Base-by-base conservation (phyloP, 1,140 invertebrate species). In the Hylyphantes graminicola region DNA sequence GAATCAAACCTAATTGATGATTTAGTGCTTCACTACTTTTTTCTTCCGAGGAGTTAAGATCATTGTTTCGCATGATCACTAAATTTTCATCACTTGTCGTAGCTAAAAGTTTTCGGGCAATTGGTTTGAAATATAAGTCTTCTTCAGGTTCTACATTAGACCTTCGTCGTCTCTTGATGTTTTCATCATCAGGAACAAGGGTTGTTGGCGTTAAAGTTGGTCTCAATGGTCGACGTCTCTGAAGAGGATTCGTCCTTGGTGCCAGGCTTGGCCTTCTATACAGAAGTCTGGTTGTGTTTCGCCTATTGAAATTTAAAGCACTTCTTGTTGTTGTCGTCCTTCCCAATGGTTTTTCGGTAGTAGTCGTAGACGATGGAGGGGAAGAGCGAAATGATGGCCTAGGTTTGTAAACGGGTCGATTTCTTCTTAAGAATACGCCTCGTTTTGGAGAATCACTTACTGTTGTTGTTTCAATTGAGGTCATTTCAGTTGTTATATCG, bases 381-480 rank as follows among this genome's bases (percentile, higher is more conserved):
- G 78, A 68, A 55, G 85, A 79, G 11, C 79, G 75, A 21, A 86
- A 68, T 8, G 79, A 77, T 1, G 79, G 70, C 53, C 76, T 74
- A 63, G 70, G 81, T 68, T 68, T 85, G 9, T 76, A 85, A 48
- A 21, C 19, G 12, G 82, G 82, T 53, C 82, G 76, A 61, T 76
- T 85, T 61, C 82, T 57, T 35, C 82, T 50, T 2, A 65, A 55
- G 61, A 85, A 85, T 15, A 85, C 70, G n/a, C 74, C 63, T 61
- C 72, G 53, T 48, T 70, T 77, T 21, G 82, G 73, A 35, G 64
- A 35, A 61, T 76, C 82, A 64, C 53, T 63, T 10, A 12, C 7
- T 7, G 82, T 61, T 59, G 82, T 76, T 51, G 65, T 76, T 64
- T 64, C 63, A 9, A 12, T 0, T 13, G 54, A 10, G 15, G 80